Percentiles rank a stretch among this genome's conserved stretches.
These are phyloP conservation scores for Falco columbarius DNA, from an alignment of 2,797 vertebrate species.

Conservation along the genomic window DNA sequence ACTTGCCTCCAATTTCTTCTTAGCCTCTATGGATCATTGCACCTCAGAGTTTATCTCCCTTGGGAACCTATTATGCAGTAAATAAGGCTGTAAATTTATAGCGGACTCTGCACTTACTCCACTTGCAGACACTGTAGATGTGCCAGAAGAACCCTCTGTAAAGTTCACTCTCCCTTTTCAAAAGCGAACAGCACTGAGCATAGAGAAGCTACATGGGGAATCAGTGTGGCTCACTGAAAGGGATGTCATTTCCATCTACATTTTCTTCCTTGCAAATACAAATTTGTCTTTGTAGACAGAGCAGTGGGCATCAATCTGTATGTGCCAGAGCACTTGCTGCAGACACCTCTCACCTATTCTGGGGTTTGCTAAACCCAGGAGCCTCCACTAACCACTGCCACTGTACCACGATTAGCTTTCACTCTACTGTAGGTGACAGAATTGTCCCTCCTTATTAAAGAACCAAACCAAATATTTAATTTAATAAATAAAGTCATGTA, in stretches of 20 bases:
- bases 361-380: background rate
- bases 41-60: constrained; percentile 1
- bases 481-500: background rate
- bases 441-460: background rate
- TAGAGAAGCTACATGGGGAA: background rate
- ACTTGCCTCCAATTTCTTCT: constrained; percentile 6
- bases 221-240: background rate
- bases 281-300: background rate
- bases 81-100: constrained; percentile 49
- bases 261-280: background rate
- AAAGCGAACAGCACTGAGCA: background rate
- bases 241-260: background rate
- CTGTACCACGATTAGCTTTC: background rate
- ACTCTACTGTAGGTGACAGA: background rate
- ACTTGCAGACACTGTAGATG: background rate
- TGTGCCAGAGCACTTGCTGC: background rate
- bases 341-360: fast-evolving
- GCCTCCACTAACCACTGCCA: background rate
- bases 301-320: fast-evolving
- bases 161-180: background rate
- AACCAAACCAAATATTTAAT: background rate
- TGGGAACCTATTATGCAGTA: constrained; percentile 36
- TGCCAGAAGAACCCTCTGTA: background rate
- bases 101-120: background rate
- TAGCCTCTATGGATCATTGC: background rate